Base-by-base conservation (phyloP, 2,888 invertebrate species). In the Caenorhabditis wallacei region DNA sequence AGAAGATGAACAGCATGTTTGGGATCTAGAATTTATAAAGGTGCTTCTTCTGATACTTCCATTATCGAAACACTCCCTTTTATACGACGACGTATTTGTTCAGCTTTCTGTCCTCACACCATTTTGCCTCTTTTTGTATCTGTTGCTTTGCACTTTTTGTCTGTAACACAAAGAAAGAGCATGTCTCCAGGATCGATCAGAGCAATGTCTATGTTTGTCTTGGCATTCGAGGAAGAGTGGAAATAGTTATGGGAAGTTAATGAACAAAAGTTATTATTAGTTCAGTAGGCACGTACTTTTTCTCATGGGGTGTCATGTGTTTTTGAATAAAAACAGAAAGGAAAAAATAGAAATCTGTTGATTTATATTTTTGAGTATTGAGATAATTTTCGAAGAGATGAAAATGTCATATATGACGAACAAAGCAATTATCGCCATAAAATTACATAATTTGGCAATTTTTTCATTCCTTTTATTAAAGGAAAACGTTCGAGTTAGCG, bases 21-120 rank as follows among this genome's bases (percentile, higher is more conserved):
- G 26, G 18, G 63, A 72, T 61, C n/a, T n/a, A n/a, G n/a, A 54
- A 63, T 20, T 72, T 72, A 35, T 63, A 40, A 72, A 72, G 26
- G 72, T 72, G 72, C 63, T 63, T 63, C 10, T 16, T 48, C 13
- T 3, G 46, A 72, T 72, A 43, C 54, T 63, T 72, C 18, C 37
- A 35, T 53, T 40, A 51, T 7, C 63, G 63, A 72, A 63, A n/a
- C 72, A 72, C 61, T 20, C 20, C 63, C 63, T 72, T 72, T 24
- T 72, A 72, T 72, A 72, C 63, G 16, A n/a, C 26, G n/a, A 13
- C 2, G 37, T 72, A 48, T 72, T 72, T 72, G 63, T 18, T 0
- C 72, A 72, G 72, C 72, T 72, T 63, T 43, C 51, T 63, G 72
- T 72, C 72, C 72, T 72, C 72, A 72, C 72, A 72, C 72, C 72